A percentile compares a stretch with the other conserved stretches of the same genome.
These are phyloP conservation scores for Patagioenas fasciata DNA, from an alignment of 2,113 vertebrate species.

Conservation along the genomic window DNA sequence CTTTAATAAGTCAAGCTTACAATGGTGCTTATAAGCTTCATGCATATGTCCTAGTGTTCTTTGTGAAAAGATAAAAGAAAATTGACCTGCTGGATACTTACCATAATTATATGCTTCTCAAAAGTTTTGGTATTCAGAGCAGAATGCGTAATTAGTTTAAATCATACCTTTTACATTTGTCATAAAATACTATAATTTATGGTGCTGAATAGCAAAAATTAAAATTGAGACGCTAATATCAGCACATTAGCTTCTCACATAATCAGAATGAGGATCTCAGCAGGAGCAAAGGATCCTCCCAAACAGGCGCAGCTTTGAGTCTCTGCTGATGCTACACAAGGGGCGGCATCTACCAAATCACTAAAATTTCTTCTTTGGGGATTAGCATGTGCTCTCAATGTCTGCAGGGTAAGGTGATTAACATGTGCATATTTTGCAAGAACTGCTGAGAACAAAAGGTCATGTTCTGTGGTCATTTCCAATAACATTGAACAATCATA, in stretches of 20 bases:
- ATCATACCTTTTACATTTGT: conserved; percentile 13
- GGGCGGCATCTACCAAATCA: background rate
- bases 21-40: background rate
- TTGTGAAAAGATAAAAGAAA: background rate
- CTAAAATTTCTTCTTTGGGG: background rate
- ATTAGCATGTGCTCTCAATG: background rate
- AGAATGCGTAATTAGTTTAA: conserved; percentile 16
- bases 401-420: background rate
- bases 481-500: accelerated
- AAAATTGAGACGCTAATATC: background rate
- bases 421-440: background rate
- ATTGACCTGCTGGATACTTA: background rate
- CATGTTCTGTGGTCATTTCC: background rate
- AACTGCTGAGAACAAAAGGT: background rate
- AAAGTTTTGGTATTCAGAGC: background rate
- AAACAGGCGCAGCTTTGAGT: background rate
- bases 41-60: background rate
- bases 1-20: background rate
- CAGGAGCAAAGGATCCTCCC: background rate
- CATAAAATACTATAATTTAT: conserved; percentile 9
- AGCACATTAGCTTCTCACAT: background rate
- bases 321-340: background rate
- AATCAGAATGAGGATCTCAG: background rate
- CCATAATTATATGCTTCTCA: background rate
- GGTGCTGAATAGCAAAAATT: conserved; percentile 22